Base-by-base conservation (phyloP, 2,113 vertebrate species). In the Passer domesticus region DNA sequence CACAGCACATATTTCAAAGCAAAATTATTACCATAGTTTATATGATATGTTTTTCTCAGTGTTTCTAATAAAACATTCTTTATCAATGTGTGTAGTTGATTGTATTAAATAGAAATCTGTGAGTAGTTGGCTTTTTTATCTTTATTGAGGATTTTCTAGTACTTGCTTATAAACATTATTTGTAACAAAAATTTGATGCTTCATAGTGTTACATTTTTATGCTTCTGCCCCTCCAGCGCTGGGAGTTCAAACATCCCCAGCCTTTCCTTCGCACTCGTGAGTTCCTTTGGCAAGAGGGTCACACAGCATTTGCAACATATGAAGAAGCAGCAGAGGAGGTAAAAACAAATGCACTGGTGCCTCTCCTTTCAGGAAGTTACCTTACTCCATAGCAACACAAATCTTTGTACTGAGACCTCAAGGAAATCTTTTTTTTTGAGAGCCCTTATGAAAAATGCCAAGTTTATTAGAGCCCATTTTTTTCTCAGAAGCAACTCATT, bases 171-270 rank as follows among this genome's bases (percentile, higher is more conserved):
- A 75, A 92, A 41, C 9, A 28, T 35, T 33, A 30, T 62, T 67
- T 92, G 76, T 80, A 83, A 35, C 16, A 69, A 47, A 35, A 70
- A 41, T 63, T n/a, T 76, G 66, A 66, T 18, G 27, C 9, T 50
- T 75, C 2, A 14, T 13, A 14, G 7, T 56, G 55, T 53, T 81
- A 11, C 35, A 0, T 64, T 46, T 55, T 83, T 89, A 70, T n/a
- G 5, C 64, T 82, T 74, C 12, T 31, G 4, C 20, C 11, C 20
- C 5, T 37, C 7, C 95, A 99, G 99, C 98, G 99, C 31, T 99
- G 99, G 99, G 99, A 99, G 95, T 99, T 99, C 97, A 99, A 99
- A 96, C 99, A 99, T 89, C 99, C 99, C 1, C 99, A 99, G 25
- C 99, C 99, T 69, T 99, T 99, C 97, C 98, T 99, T 64, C 99